Evolutionary conservation across 1,140 invertebrate species (phyloP).

Genomic region (Lasioglossum baleicum): DNA sequence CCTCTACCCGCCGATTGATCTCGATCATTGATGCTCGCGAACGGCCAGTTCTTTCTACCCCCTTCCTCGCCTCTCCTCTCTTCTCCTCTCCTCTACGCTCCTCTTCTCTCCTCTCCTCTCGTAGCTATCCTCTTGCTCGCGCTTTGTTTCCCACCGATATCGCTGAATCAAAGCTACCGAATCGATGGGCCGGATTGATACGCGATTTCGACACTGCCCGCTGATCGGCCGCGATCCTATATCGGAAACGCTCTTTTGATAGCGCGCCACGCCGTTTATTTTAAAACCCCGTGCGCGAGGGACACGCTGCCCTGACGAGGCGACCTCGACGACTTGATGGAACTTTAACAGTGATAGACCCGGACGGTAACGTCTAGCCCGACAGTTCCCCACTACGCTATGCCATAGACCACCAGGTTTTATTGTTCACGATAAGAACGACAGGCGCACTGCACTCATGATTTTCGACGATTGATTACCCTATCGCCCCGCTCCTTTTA

Average conservation of each 20-base stretch:
- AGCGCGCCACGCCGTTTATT: background rate
- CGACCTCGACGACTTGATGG: background rate
- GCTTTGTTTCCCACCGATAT: background rate
- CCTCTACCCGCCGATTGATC: background rate
- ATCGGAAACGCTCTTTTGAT: background rate
- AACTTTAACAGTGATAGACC: background rate
- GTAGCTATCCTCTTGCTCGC: no score
- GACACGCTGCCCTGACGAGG: background rate
- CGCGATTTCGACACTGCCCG: background rate
- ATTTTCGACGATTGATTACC: no score
- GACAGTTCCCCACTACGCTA: background rate
- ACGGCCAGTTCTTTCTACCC: background rate
- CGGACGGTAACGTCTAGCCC: background rate
- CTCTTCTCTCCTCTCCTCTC: no score
- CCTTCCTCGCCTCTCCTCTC: no score
- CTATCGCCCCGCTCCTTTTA: no score
- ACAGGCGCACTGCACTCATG: no score
- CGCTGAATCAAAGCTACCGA: background rate
- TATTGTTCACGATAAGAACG: background rate
- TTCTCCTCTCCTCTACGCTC: no score
- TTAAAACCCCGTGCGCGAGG: background rate
- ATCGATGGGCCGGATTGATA: constrained; percentile 6
- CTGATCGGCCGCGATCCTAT: background rate
- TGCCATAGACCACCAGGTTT: background rate
- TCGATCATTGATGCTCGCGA: constrained; percentile 5